These are phyloP conservation scores for Rugalucina vietnamica DNA, from an alignment of 2,888 invertebrate species.

Conservation along the genomic window DNA sequence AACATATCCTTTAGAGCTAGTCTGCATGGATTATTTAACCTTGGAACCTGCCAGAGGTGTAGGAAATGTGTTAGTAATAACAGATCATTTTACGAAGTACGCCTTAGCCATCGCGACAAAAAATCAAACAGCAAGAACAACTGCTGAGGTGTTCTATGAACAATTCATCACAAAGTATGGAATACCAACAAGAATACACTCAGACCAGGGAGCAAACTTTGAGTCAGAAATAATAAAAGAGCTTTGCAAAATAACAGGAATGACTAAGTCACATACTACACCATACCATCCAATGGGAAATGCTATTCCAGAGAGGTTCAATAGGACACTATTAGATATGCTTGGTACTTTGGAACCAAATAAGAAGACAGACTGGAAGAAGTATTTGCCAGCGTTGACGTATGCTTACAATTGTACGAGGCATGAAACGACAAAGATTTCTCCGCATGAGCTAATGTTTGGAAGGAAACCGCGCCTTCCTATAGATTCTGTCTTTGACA, in stretches of 20 bases:
- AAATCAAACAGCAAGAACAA: slow-evolving; percentile 37
- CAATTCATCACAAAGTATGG: slow-evolving; percentile 14
- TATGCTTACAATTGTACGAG: slow-evolving; percentile 41
- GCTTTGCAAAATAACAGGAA: slow-evolving; percentile 46
- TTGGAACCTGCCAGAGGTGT: slow-evolving; percentile 13
- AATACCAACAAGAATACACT: not conserved
- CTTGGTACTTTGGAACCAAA: slow-evolving; percentile 43
- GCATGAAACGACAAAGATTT: slow-evolving; percentile 27
- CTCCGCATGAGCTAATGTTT: slow-evolving; percentile 27
- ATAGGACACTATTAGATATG: slow-evolving; percentile 53
- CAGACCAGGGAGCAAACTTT: slow-evolving; percentile 26
- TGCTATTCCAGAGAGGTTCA: slow-evolving; percentile 31
- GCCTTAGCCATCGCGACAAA: slow-evolving; percentile 36
- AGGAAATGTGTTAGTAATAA: slow-evolving; percentile 24
- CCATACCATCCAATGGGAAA: slow-evolving; percentile 45
- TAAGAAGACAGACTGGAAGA: slow-evolving; percentile 54
- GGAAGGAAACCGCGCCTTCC: slow-evolving; percentile 32
- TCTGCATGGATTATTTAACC: slow-evolving; percentile 31
- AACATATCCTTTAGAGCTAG: slow-evolving; percentile 23
- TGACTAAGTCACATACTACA: slow-evolving; percentile 37
- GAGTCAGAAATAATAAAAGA: slow-evolving; percentile 25
- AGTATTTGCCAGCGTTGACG: slow-evolving; percentile 42
- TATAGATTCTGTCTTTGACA: slow-evolving; percentile 31
- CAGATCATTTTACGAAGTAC: slow-evolving; percentile 37
- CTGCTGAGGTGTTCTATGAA: slow-evolving; percentile 26